Evolutionary conservation across 1,140 invertebrate genomes (phyloP).

Genomic region (Calephelis nemesis): DNA sequence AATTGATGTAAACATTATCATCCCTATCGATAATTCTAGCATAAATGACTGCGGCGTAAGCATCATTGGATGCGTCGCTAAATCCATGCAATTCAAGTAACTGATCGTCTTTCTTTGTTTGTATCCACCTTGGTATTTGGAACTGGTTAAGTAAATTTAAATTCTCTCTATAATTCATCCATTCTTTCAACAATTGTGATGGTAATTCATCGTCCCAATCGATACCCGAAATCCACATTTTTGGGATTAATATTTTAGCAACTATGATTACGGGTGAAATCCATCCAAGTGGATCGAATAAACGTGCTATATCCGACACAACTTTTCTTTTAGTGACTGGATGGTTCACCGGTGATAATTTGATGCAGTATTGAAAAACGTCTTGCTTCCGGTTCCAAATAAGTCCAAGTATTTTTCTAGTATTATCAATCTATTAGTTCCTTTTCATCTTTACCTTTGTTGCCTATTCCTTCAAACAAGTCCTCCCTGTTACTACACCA

Average conservation of each 20-base stretch:
- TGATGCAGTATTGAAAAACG: slow-evolving; percentile 29
- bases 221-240: slow-evolving; percentile 27
- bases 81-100: slow-evolving; percentile 29
- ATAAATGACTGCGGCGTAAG: slow-evolving; percentile 34
- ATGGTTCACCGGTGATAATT: slow-evolving; percentile 21
- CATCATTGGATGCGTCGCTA: slow-evolving; percentile 29
- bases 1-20: slow-evolving; percentile 11
- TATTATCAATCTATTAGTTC: slow-evolving; percentile 22
- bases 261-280: slow-evolving; percentile 24
- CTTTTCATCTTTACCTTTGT: not conserved
- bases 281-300: slow-evolving; percentile 33
- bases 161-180: slow-evolving; percentile 23
- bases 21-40: slow-evolving; percentile 14
- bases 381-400: slow-evolving; percentile 29
- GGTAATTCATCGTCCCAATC: slow-evolving; percentile 31
- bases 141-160: not conserved
- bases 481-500: slow-evolving; percentile 29
- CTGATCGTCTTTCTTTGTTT: not conserved
- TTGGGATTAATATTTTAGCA: slow-evolving; percentile 34
- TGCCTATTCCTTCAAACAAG: slow-evolving; percentile 3
- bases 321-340: slow-evolving; percentile 31
- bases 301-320: slow-evolving; percentile 27
- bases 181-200: slow-evolving; percentile 15
- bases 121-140: slow-evolving; percentile 23
- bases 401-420: slow-evolving; percentile 33